Conservation (phyloP, 2,113 vertebrate genomes). For the Manacus vitellinus region DNA sequence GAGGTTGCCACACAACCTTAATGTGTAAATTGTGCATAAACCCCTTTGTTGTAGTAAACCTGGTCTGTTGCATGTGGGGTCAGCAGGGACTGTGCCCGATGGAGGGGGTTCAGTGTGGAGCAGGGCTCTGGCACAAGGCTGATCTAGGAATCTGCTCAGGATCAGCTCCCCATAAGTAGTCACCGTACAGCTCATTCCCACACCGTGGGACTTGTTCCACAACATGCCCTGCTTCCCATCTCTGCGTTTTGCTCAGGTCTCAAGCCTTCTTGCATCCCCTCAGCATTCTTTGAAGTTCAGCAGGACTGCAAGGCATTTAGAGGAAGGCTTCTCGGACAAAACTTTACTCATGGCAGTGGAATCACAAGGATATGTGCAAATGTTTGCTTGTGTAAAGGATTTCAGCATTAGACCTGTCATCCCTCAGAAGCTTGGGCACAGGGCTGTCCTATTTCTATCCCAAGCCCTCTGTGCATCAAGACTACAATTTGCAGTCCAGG, state of each 20-base stretch:
- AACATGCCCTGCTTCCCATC: background rate
- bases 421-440: background rate
- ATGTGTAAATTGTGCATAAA: rapidly evolving
- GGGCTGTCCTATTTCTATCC: background rate
- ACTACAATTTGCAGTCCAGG: background rate
- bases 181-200: background rate
- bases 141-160: background rate
- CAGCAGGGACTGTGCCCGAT: rapidly evolving
- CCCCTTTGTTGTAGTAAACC: too few species aligned
- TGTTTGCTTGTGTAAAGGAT: background rate
- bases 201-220: background rate
- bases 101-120: background rate
- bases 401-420: background rate
- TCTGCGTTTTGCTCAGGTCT: rapidly evolving
- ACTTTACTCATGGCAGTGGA: background rate
- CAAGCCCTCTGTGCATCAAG: rapidly evolving
- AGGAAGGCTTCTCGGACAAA: background rate
- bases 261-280: background rate
- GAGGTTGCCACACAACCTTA: background rate
- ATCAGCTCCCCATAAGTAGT: background rate
- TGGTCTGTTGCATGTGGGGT: background rate
- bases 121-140: background rate
- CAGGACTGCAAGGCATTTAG: background rate
- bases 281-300: background rate
- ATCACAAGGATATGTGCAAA: background rate